These are phyloP conservation scores for Galbula dea DNA, from an alignment of 2,113 vertebrate species.

Conservation along the genomic window DNA sequence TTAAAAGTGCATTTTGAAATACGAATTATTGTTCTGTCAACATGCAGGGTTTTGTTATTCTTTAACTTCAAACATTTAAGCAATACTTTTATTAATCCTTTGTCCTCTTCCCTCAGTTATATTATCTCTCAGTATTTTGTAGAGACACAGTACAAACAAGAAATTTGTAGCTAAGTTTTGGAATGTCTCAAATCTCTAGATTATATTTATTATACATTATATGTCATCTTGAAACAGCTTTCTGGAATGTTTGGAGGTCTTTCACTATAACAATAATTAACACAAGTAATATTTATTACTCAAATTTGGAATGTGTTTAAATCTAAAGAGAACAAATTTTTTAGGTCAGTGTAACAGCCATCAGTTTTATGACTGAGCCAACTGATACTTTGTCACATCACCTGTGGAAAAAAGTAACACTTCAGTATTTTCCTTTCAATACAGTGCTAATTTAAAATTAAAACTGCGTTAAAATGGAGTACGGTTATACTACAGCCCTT, in stretches of 20 bases:
- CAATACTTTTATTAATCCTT: not conserved
- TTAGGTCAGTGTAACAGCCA: slow-evolving; percentile 2
- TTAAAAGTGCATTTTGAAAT: not conserved
- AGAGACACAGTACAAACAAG: not conserved
- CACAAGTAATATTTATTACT: not conserved
- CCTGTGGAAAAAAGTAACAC: too few species aligned
- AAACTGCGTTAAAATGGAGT: not conserved
- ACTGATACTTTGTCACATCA: not conserved
- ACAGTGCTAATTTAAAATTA: not conserved
- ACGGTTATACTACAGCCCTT: not conserved
- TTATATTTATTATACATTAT: not conserved
- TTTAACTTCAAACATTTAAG: not conserved
- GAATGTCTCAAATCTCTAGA: not conserved
- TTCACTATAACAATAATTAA: not conserved
- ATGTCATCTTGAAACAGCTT: not conserved
- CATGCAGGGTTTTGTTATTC: not conserved
- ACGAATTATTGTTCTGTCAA: not conserved
- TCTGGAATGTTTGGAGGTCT: slow-evolving; percentile 12
- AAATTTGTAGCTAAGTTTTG: not conserved
- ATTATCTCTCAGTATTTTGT: not conserved
- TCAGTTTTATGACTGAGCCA: not conserved
- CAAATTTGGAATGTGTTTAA: not conserved
- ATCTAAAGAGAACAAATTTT: not conserved
- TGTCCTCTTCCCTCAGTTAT: not conserved
- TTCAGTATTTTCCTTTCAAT: slow-evolving; percentile 1